Conservation (phyloP, 2,113 vertebrate genomes). For the Bos indicus region DNA sequence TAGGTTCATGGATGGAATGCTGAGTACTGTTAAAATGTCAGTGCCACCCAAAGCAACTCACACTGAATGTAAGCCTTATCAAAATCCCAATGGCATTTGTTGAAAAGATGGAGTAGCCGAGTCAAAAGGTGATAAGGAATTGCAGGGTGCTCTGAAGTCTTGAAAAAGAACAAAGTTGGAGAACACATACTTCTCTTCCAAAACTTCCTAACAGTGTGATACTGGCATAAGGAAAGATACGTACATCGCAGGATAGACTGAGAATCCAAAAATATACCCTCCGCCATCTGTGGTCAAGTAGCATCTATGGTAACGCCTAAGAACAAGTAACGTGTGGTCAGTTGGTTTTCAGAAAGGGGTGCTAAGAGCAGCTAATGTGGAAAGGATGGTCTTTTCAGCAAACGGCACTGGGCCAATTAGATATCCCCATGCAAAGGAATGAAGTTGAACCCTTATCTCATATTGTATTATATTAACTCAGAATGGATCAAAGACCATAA, state of each 20-base stretch:
- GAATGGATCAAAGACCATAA: background rate
- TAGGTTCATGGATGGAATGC: background rate
- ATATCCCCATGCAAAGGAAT: background rate
- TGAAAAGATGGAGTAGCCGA: background rate
- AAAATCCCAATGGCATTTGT: background rate
- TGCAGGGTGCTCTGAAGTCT: background rate
- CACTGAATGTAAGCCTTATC: background rate
- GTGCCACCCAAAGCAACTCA: background rate
- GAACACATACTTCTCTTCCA: background rate
- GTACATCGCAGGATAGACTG: background rate
- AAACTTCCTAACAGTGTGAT: background rate
- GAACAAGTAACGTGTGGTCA: background rate
- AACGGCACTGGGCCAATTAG: background rate
- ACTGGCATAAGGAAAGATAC: background rate
- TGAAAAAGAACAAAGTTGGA: background rate
- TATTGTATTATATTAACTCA: background rate
- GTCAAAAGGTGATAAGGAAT: background rate
- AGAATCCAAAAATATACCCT: background rate
- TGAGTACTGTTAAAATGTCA: background rate
- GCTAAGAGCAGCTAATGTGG: background rate
- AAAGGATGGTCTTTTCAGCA: background rate
- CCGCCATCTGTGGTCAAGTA: background rate
- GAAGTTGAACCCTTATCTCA: background rate
- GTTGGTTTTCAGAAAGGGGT: background rate
- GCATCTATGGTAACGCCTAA: background rate